Percentiles rank a stretch among this genome's conserved stretches.
Evolutionary conservation across 2,888 invertebrate genomes (phyloP).

Genomic region (Syrphus vitripennis): DNA sequence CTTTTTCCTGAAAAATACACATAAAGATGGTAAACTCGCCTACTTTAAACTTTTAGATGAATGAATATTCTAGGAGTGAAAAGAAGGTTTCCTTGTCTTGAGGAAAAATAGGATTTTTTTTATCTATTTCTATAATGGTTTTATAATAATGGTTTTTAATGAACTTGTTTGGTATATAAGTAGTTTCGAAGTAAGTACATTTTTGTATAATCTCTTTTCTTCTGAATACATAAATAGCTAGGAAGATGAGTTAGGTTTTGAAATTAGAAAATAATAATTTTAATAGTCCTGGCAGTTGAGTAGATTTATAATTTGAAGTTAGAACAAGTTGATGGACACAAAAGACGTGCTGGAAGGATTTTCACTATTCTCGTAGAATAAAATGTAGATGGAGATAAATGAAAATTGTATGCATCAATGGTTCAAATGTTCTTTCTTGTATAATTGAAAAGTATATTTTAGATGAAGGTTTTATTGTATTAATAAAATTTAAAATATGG

Average conservation of each 20-base stretch:
- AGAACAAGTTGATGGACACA: neutral
- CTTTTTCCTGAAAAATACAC: neutral
- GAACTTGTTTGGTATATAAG: neutral
- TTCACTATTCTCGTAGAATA: no score
- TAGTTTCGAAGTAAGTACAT: neutral
- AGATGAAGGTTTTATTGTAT: no score
- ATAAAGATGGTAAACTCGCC: no score
- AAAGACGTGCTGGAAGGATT: neutral
- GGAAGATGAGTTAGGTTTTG: no score
- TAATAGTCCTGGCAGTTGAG: neutral
- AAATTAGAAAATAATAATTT: neutral
- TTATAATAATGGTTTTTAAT: conserved; percentile 6
- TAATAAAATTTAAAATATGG: no score
- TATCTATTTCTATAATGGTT: neutral
- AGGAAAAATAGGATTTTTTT: neutral
- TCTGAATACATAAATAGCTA: no score
- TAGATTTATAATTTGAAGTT: neutral
- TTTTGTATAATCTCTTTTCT: neutral
- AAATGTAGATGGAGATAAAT: no score
- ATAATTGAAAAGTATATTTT: no score
- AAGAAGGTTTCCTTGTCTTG: neutral
- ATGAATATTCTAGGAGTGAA: neutral
- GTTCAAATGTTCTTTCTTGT: no score
- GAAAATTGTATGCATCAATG: no score
- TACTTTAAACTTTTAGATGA: neutral